Evolutionary conservation across 2,113 vertebrate species (phyloP).

Genomic region (Zosterops pallidus): DNA sequence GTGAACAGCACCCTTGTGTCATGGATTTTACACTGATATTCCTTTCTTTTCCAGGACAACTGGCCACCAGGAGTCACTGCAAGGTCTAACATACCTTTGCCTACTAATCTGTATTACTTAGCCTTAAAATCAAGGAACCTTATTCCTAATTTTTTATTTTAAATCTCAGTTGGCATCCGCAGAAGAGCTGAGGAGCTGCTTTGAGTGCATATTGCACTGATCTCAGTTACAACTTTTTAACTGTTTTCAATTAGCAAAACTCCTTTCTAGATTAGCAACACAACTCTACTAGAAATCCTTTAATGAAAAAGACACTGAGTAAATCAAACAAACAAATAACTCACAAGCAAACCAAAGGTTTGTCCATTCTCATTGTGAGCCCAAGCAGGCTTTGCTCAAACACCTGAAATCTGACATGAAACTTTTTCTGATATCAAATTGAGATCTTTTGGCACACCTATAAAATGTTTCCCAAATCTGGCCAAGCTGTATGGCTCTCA

Average conservation of each 20-base stretch:
- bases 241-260: background rate
- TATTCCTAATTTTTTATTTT: background rate
- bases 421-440: background rate
- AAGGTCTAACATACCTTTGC: background rate
- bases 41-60: background rate
- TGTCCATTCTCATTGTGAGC: background rate
- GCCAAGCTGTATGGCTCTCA: background rate
- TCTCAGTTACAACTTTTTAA: background rate
- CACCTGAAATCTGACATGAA: background rate
- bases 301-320: background rate
- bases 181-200: background rate
- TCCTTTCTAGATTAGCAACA: background rate
- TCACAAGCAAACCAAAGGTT: background rate
- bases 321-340: background rate
- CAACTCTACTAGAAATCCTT: background rate
- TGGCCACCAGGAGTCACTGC: background rate
- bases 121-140: background rate
- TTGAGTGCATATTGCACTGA: background rate
- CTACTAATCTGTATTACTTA: background rate
- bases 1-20: background rate
- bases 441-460: background rate
- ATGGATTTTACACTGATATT: background rate
- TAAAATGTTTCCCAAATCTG: background rate
- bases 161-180: background rate
- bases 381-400: background rate